Evolutionary conservation across 2,797 vertebrate species (phyloP), one percentile per base, ranked within the genome.

Genomic region (Otolemur crassicaudatus): DNA sequence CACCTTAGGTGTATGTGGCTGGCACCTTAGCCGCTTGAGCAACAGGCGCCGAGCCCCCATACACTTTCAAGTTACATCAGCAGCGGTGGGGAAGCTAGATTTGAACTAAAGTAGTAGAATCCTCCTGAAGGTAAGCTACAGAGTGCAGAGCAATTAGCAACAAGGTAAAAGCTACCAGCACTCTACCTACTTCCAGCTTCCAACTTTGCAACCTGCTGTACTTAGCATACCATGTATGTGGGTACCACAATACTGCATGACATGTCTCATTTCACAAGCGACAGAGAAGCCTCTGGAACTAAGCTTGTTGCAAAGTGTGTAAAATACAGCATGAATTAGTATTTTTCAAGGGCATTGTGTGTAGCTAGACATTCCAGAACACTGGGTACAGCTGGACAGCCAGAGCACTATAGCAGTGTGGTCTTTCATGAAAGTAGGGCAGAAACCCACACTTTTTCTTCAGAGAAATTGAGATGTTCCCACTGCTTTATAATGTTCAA

Each of bases 121-220:
- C 11, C 5, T 31, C 5, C 3, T 1, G 2, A 65, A 2, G 17
- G 3, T 1, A 58, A 82, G 20, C 25, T 29, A 7, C 17, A 19
- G 27, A 27, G 22, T 10, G 58, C 3, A 34, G 11, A 8, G 5
- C 11, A 13, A 4, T 77, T 12, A 76, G 11, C 0, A 22, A 49
- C 56, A 58, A 34, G 16, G 3, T 56, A 46, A 84, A 19, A 56
- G 4, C 20, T 3, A 12, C 4, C 3, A 22, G 11, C 23, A 16
- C 11, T 1, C 34, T 75, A 17, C 40, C n/a, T 22, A 2, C 13
- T 37, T 65, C 22, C 22, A 76, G 17, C 13, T 75, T 12, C 14
- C 31, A 43, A 1, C 1, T 60, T 5, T 23, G 25, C 13, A 67
- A 23, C 10, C 7, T 63, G 14, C 23, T 72, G 17, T 16, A 29